phyloP scores from a whole-genome alignment of 2,888 invertebrate species.

The Microctonus brassicae region DNA sequence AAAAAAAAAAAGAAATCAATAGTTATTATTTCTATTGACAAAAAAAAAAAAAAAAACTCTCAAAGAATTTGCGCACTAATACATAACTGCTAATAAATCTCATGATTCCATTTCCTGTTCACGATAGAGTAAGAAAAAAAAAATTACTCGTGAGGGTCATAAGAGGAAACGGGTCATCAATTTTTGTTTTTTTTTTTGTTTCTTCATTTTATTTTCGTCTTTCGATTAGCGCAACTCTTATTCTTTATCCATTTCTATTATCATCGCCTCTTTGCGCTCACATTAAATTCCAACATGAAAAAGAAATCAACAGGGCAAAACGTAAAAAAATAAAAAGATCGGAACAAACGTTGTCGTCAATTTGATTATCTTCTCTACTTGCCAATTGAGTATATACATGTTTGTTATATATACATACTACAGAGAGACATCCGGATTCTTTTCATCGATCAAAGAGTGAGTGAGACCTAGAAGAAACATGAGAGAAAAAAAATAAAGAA shows the following conservation, averaged over 20 bases:
- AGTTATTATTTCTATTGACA: too few relatives aligned
- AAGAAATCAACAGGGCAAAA: background rate
- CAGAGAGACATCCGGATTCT: conserved; percentile 25
- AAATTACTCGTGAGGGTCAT: background rate
- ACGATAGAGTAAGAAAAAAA: conserved; percentile 4
- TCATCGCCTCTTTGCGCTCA: background rate
- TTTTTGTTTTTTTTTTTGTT: conserved; percentile 24
- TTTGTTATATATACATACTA: too few relatives aligned
- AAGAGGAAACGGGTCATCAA: background rate
- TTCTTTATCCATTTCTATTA: conserved; percentile 4
- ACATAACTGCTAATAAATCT: conserved; percentile 34
- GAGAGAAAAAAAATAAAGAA: conserved; percentile 5
- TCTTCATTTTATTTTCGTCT: too few relatives aligned
- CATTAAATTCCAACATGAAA: conserved; percentile 14
- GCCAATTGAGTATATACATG: conserved; percentile 26
- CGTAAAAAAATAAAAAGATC: background rate
- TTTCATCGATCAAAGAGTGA: conserved; percentile 4
- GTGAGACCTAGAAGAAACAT: background rate
- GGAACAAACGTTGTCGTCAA: conserved; percentile 17
- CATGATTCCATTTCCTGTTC: conserved; percentile 36
- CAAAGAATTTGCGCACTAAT: background rate
- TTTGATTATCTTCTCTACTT: conserved; percentile 29
- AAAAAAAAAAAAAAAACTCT: conserved; percentile 1
- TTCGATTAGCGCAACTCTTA: conserved; percentile 32
- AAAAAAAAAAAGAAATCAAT: too few relatives aligned